Evolutionary conservation across 2,888 invertebrate genomes (phyloP), one percentile per base, ranked within the genome.

Genomic region (Linyphia triangularis): DNA sequence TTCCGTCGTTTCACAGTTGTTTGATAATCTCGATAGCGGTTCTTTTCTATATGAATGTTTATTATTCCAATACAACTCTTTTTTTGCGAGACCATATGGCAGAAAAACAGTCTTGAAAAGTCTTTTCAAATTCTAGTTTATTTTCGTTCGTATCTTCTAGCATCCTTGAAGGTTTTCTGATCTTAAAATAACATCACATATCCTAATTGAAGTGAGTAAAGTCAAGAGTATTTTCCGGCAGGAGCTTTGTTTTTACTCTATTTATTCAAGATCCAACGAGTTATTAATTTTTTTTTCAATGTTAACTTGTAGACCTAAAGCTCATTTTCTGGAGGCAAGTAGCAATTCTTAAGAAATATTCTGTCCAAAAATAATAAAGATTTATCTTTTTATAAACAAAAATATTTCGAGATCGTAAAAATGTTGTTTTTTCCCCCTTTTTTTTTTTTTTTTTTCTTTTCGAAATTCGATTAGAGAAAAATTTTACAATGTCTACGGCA

Each of bases 1-100:
- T 40, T 77, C 40, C 77, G 26, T 40, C 16, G 13, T 0, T 40
- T 33, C 63, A 1, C 61, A 63, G 61, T 61, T 63, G 61, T 77
- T 61, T 61, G 77, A 77, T 77, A 77, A 16, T 40, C 77, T 77
- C 61, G 63, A 77, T 77, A 77, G 77, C 61, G 63, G 77, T 40
- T 70, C n/a, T 51, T 67, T 33, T 63, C 67, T 26, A 22, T 24
- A 24, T 16, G 61, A 40, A 30, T 77, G 77, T 77, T 77, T 77
- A 77, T 77, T 77, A 77, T 77, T 77, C 40, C 77, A 77, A 75
- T 40, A 7, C 37, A 9, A 77, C 59, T 59, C 30, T 51, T 51
- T 72, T 28, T 33, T 30, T 30, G 24, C n/a, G 77, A 37, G 22
- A 63, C 63, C 77, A 77, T 33, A 63, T 26, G 77, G 63, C n/a